Base-by-base conservation (phyloP, 1,140 invertebrate species). In the Caerostris darwini region DNA sequence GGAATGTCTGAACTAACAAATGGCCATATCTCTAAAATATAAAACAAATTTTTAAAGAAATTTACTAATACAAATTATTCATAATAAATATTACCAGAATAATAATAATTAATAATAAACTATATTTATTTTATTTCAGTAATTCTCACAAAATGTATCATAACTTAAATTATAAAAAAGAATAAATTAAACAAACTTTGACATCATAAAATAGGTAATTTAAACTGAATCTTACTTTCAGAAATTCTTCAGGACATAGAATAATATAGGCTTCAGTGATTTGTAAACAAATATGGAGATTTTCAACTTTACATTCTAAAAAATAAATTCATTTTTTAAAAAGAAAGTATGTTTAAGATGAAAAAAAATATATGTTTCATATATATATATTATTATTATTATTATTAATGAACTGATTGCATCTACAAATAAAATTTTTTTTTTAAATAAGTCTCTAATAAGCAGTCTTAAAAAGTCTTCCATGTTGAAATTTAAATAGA, bases 251-350 rank as follows among this genome's bases (percentile, higher is more conserved):
- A 0, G 98, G 98, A 95, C 97, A 97, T 6, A 99, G 96, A n/a
- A 99, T 96, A 2, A 98, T 97, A 96, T 99, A 99, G 5, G 97
- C 97, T 95, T 98, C 97, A 95, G 98, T 97, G 95, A 99, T 98
- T 95, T 97, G 97, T 12, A 98, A 96, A 95, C 98, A 98, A 56
- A 97, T 97, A 94, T 97, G 96, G 3, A 99, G 96, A 96, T 98
- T 97, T 95, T 99, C 98, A 2, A 97, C 97, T 2, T 98, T 98
- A 95, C 97, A 96, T 96, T 98, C 98, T 98, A 96, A 53, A 96
- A 83, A 14, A 53, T 5, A 88, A 61, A 50, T 34, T 34, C n/a
- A 7, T 81, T 81, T 81, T 81, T 3, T 34, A 81, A 7, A 10
- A 81, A 81, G 34, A 34, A 34, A 34, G 34, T 34, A 34, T 34